These are phyloP conservation scores for Cepaea hortensis DNA, from an alignment of 2,888 invertebrate genomes.

Conservation along the genomic window DNA sequence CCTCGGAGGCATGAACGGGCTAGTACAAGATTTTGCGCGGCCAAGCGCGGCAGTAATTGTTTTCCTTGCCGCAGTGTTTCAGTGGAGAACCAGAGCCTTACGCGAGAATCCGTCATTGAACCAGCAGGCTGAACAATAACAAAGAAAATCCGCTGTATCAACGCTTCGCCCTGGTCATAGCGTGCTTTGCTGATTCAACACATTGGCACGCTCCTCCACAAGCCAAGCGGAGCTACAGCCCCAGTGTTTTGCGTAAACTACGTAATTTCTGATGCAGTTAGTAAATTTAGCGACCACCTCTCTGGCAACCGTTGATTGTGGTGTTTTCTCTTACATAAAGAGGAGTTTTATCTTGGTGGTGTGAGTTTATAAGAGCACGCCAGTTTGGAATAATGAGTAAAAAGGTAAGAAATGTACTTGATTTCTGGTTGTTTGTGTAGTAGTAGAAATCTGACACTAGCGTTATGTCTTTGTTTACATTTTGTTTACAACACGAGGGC, in stretches of 20 bases:
- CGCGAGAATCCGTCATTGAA: conserved; percentile 32
- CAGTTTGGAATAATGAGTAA: conserved; percentile 54
- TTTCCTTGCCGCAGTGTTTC: not conserved
- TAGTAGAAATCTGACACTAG: conserved; percentile 9
- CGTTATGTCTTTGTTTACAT: conserved; percentile 70
- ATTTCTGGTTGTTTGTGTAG: not conserved
- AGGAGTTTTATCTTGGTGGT: conserved; percentile 1
- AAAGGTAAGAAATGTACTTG: conserved; percentile 49
- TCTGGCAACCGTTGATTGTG: conserved; percentile 15
- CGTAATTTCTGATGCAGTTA: conserved; percentile 57
- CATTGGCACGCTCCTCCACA: conserved; percentile 57
- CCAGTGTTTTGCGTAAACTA: conserved; percentile 56
- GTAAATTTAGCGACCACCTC: conserved; percentile 55
- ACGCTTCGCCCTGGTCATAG: conserved; percentile 54
- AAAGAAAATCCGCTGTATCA: conserved; percentile 49
- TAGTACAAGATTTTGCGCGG: not conserved
- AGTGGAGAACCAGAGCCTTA: not conserved
- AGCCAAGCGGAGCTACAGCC: conserved; percentile 50
- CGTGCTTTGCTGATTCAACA: conserved; percentile 62
- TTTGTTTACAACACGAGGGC: conserved; percentile 57
- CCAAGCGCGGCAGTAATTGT: not conserved
- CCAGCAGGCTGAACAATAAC: conserved; percentile 32
- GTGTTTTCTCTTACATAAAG: conserved; percentile 12
- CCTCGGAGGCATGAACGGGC: not conserved
- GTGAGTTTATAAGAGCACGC: not conserved